Evolutionary conservation across 2,888 invertebrate genomes (phyloP).

Genomic region (Xanthorhoe spadicearia): DNA sequence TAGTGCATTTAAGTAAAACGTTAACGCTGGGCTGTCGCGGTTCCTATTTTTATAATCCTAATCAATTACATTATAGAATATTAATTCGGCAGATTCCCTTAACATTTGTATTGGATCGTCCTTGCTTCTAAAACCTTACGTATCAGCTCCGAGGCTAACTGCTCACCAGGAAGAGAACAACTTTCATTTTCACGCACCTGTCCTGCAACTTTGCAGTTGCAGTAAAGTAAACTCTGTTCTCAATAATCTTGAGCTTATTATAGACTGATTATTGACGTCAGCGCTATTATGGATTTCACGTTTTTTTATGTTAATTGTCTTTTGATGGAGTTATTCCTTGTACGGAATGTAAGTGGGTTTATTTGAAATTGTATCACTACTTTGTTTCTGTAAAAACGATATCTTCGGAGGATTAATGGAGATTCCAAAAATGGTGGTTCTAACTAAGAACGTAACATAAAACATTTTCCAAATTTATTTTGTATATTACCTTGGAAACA

Average conservation of each 20-base stretch:
- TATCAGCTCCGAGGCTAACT: slow-evolving; percentile 71
- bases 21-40: no score
- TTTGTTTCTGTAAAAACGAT: not conserved
- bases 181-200: slow-evolving; percentile 84
- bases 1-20: no score
- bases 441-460: not conserved
- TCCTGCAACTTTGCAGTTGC: slow-evolving; percentile 67
- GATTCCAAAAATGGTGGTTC: not conserved
- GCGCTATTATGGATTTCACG: slow-evolving; percentile 43
- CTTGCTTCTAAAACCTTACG: slow-evolving; percentile 58
- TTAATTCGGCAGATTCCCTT: slow-evolving; percentile 5
- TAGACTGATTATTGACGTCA: slow-evolving; percentile 26
- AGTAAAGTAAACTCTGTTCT: slow-evolving; percentile 51
- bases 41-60: no score
- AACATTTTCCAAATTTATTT: not conserved
- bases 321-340: slow-evolving; percentile 40
- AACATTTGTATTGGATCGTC: slow-evolving; percentile 49
- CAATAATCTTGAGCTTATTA: slow-evolving; percentile 19
- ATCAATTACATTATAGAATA: not conserved
- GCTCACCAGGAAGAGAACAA: slow-evolving; percentile 83
- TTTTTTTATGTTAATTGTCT: slow-evolving; percentile 45
- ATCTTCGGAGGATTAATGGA: not conserved
- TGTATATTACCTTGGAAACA: not conserved
- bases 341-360: slow-evolving; percentile 30
- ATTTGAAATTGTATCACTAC: slow-evolving; percentile 37